phyloP scores from a whole-genome alignment of 2,797 vertebrate genomes.

The Sebastes vulpes region DNA sequence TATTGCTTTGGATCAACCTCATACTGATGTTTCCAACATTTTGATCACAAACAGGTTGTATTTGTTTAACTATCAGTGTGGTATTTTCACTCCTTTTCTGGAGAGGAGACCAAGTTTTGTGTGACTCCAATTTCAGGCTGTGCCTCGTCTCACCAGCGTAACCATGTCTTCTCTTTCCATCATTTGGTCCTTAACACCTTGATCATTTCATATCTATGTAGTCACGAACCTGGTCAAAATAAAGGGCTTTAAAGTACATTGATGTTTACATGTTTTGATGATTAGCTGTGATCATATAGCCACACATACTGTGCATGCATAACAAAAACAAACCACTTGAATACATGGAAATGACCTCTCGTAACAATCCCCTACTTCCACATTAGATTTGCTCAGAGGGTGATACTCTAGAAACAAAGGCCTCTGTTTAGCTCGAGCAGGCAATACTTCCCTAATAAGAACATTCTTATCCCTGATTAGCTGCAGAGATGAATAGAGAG shows the following conservation, averaged over 20 bases:
- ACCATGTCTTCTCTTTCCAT: conserved; percentile 15
- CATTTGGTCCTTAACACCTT: conserved; percentile 6
- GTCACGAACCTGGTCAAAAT: conserved; percentile 45
- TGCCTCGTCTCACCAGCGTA: conserved; percentile 10
- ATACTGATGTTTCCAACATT: background rate
- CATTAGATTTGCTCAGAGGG: background rate
- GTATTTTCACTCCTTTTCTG: background rate
- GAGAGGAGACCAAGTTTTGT: background rate
- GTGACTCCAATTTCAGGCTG: background rate
- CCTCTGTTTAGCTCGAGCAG: conserved; percentile 17
- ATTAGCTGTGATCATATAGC: background rate
- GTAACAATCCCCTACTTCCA: background rate
- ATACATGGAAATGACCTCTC: background rate
- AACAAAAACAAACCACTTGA: background rate
- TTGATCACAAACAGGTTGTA: background rate
- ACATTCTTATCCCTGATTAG: conserved; percentile 44
- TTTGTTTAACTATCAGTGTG: background rate
- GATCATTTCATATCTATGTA: conserved; percentile 35
- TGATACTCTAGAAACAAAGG: conserved; percentile 13
- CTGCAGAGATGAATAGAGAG: conserved; percentile 27
- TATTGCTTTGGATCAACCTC: background rate
- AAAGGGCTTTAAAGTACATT: conserved; percentile 48
- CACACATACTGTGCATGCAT: background rate
- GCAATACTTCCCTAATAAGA: conserved; percentile 38
- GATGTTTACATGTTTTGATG: background rate